phyloP scores from a whole-genome alignment of 2,113 vertebrate genomes.

The Progne subis region DNA sequence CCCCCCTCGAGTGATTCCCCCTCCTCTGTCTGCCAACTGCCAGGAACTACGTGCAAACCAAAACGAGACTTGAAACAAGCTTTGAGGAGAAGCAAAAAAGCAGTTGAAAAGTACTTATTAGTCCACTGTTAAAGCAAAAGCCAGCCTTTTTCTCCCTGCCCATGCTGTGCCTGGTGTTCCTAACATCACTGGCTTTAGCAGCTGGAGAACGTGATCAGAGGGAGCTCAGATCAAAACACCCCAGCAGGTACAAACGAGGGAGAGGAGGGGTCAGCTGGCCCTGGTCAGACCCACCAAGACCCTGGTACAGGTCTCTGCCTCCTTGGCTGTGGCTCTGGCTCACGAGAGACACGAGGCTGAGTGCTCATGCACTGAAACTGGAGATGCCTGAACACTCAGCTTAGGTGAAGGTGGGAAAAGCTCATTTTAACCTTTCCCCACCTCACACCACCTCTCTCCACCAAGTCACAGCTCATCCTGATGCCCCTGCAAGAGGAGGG shows the following conservation, averaged over 20 bases:
- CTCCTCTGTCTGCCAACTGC: background rate
- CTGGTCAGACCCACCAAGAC: background rate
- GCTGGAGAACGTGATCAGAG: background rate
- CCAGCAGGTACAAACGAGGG: background rate
- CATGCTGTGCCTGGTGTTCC: accelerated
- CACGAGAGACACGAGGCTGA: accelerated
- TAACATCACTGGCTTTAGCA: background rate
- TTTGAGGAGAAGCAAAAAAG: background rate
- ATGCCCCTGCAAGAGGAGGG: background rate
- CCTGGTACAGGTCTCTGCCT: background rate
- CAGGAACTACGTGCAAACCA: background rate
- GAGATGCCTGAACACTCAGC: background rate
- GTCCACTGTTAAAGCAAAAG: background rate
- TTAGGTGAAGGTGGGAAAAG: background rate
- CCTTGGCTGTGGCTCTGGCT: background rate
- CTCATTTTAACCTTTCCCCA: background rate
- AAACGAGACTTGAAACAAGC: background rate
- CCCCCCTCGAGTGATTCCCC: background rate
- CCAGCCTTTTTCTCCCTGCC: background rate
- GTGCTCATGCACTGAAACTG: background rate
- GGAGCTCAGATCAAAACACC: background rate
- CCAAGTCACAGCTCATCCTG: background rate
- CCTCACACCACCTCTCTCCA: background rate
- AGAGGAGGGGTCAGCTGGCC: background rate
- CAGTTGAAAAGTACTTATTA: background rate